These are phyloP conservation scores for Acrocyrtus sp. DNA, from an alignment of 2,888 invertebrate genomes.

Conservation along the genomic window DNA sequence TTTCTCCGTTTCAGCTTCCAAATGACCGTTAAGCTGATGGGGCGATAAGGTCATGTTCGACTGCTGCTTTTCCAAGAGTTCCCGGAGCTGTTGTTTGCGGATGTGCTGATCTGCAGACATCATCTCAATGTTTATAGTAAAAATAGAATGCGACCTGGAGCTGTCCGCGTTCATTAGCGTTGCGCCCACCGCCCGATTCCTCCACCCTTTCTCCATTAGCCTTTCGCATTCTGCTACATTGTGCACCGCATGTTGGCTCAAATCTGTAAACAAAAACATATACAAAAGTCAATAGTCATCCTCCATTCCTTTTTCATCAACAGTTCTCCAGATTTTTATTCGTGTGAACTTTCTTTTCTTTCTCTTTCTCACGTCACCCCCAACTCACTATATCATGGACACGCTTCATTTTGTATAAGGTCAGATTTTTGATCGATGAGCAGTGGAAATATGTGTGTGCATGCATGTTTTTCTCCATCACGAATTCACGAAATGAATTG, in stretches of 20 bases:
- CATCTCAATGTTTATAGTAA: constrained; percentile 86
- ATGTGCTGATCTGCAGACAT: constrained; percentile 73
- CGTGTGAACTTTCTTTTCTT: too few relatives aligned
- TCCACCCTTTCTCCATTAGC: constrained; percentile 79
- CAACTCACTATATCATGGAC: too few relatives aligned
- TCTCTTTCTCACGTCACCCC: too few relatives aligned
- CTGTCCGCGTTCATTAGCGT: constrained; percentile 70
- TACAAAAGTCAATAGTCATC: neutral
- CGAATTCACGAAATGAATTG: too few relatives aligned
- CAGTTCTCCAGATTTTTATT: too few relatives aligned
- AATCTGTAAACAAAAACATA: constrained; percentile 67
- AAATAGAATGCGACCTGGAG: constrained; percentile 88
- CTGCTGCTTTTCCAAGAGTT: constrained; percentile 27
- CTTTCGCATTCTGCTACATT: constrained; percentile 80
- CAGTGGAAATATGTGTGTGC: too few relatives aligned
- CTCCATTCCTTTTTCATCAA: too few relatives aligned
- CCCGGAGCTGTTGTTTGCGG: constrained; percentile 69
- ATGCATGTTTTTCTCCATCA: too few relatives aligned
- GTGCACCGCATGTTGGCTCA: constrained; percentile 81
- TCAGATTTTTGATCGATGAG: too few relatives aligned
- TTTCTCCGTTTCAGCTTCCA: constrained; percentile 66
- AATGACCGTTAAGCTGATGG: constrained; percentile 39
- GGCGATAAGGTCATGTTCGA: constrained; percentile 1
- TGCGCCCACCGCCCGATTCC: constrained; percentile 82
- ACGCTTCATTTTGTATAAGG: too few relatives aligned